Percentiles rank a stretch among this genome's conserved stretches.
Evolutionary conservation across 2,888 invertebrate species (phyloP).

Genomic region (Lamellibrachia columna): DNA sequence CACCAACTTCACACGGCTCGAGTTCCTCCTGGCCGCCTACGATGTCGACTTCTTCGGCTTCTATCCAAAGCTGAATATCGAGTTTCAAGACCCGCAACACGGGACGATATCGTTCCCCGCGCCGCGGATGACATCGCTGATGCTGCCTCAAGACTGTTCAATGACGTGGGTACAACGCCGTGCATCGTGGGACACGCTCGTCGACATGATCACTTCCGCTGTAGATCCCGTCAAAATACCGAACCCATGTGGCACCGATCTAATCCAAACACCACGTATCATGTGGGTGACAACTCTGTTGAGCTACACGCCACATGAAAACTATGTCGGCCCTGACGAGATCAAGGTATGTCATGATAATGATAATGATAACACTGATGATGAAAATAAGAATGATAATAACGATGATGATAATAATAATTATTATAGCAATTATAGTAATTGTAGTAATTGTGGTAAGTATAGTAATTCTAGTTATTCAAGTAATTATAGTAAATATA

Average conservation of each 20-base stretch:
- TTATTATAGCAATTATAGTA: too few relatives aligned
- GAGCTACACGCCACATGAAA: neutral
- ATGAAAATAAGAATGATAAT: neutral
- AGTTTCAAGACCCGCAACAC: neutral
- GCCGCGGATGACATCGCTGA: neutral
- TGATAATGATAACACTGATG: neutral
- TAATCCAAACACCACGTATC: neutral
- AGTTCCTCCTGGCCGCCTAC: neutral
- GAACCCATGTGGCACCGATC: neutral
- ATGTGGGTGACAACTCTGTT: constrained; percentile 12
- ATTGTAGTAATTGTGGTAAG: too few relatives aligned
- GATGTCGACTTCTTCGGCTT: neutral
- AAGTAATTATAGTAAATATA: too few relatives aligned
- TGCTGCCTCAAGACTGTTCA: neutral
- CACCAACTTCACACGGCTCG: neutral
- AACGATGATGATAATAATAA: neutral
- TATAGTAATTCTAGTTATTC: too few relatives aligned
- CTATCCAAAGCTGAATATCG: neutral
- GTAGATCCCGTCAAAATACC: neutral
- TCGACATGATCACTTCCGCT: neutral
- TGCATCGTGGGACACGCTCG: neutral
- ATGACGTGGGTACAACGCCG: neutral
- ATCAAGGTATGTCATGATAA: neutral
- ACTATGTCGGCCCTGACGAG: neutral
- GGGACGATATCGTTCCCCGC: neutral